phyloP scores from a whole-genome alignment of 2,797 vertebrate genomes.

The Acipenser transmontanus region DNA sequence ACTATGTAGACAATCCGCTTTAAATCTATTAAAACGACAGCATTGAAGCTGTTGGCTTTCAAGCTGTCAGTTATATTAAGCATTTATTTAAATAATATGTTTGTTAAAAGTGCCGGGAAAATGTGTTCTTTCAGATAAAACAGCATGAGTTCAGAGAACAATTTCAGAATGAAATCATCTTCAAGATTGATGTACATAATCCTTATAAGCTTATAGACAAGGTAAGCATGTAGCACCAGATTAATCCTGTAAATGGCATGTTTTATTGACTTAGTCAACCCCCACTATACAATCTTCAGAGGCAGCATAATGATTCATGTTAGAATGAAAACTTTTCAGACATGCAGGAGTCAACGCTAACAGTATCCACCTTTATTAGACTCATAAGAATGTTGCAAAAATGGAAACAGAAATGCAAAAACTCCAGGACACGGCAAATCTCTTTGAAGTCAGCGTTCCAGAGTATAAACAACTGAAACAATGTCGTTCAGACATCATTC shows the following conservation, averaged over 20 bases:
- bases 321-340: too few species aligned
- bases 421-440: slow-evolving; percentile 60
- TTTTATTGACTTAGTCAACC: too few species aligned
- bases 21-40: slow-evolving; percentile 57
- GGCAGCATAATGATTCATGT: too few species aligned
- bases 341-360: too few species aligned
- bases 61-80: slow-evolving; percentile 73
- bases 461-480: slow-evolving; percentile 68
- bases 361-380: slow-evolving; percentile 29
- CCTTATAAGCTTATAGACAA: slow-evolving; percentile 59
- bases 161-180: slow-evolving; percentile 67
- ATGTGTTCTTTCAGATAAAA: slow-evolving; percentile 66
- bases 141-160: slow-evolving; percentile 67
- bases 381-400: slow-evolving; percentile 47
- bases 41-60: slow-evolving; percentile 61
- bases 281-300: neutral
- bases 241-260: neutral
- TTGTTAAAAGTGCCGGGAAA: slow-evolving; percentile 73
- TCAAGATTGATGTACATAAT: slow-evolving; percentile 62
- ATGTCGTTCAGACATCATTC: slow-evolving; percentile 59
- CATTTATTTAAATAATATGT: slow-evolving; percentile 79
- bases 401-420: slow-evolving; percentile 61
- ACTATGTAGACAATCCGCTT: slow-evolving; percentile 52
- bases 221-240: slow-evolving; percentile 41
- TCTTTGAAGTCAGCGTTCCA: slow-evolving; percentile 66